Evolutionary conservation across 2,888 invertebrate species (phyloP), one percentile per base, ranked within the genome.

Genomic region (Tromatobia lineatoria): DNA sequence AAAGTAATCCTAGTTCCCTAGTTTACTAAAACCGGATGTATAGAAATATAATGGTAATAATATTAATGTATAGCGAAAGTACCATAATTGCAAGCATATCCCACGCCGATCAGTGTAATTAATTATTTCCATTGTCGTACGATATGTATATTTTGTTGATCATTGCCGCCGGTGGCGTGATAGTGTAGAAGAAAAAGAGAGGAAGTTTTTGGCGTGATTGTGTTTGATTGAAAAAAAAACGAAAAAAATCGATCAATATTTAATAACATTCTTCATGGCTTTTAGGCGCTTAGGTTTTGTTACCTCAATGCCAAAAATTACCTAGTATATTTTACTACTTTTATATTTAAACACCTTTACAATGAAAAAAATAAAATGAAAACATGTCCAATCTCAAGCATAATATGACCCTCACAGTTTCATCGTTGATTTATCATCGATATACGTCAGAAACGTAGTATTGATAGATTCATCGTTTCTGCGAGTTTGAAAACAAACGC

Each of bases 321-420:
- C 61, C 86, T 79, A 85, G 79, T 85, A 87, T 88, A 88, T 88
- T 88, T 88, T 88, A 86, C 79, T 88, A 88, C 87, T 88, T 88
- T 88, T 88, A 88, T 88, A 88, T 86, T 86, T 86, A 77, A 78
- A 74, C 34, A 79, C 69, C 64, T 75, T 66, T 18, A 59, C 59
- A 29, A 80, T 29, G 29, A 29, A 29, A 29, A 29, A 29, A 2
- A 4, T 3, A 73, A 70, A 38, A 78, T 47, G 74, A 70, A 76
- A 66, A 61, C 79, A 71, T 29, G 54, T 64, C 15, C 74, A 69
- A 74, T 29, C 38, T 69, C 78, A 45, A 67, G 69, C 52, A 64
- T 81, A 57, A 57, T 74, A 25, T 38, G 59, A 42, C 18, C 47
- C 45, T 70, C 45, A 79, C 54, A 45, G 20, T 34, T 61, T 75